Evolutionary conservation across 2,888 invertebrate genomes (phyloP), one percentile per base, ranked within the genome.

Genomic region (Gibbula magus): DNA sequence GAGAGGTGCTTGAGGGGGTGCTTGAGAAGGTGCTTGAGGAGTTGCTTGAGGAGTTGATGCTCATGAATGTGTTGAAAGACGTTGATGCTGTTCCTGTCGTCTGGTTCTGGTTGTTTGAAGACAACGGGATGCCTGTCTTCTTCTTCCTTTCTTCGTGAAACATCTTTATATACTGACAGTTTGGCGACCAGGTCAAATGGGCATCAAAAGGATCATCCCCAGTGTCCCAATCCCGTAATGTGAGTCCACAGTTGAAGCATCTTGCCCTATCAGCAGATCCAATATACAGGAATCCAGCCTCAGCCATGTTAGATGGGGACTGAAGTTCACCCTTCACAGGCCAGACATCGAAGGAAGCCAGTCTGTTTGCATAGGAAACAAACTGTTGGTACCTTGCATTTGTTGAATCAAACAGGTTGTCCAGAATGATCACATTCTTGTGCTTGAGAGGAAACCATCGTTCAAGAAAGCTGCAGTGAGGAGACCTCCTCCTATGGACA

Each of bases 141-240:
- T 35, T 35, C 20, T 70, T 35, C 16, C 16, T 39, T 39, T 16
- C 70, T 29, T 39, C 20, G 25, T 39, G 39, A 20, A 35, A 3
- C 32, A n/a, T 32, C 18, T 70, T 3, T 32, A 70, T 70, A 20
- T 70, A 70, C 39, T 70, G 32, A 20, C 70, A 70, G 8, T 35
- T 70, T 35, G 70, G 32, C 20, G 35, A 32, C 35, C 39, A 70
- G 32, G 29, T 29, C 32, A 32, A 35, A 25, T 70, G 70, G 4
- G 32, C 70, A 70, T 20, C 39, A 10, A 70, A 70, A 10, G 70
- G 70, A 39, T 70, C 70, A 70, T 70, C 70, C 16, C 10, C 39
- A 70, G 70, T 70, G 35, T 70, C 70, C 70, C 70, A 70, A 39
- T 70, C 70, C 25, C 70, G 29, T n/a, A 70, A 10, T 32, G 70